Evolutionary conservation across 1,140 invertebrate genomes (phyloP).

Genomic region (Megalopta genalis): DNA sequence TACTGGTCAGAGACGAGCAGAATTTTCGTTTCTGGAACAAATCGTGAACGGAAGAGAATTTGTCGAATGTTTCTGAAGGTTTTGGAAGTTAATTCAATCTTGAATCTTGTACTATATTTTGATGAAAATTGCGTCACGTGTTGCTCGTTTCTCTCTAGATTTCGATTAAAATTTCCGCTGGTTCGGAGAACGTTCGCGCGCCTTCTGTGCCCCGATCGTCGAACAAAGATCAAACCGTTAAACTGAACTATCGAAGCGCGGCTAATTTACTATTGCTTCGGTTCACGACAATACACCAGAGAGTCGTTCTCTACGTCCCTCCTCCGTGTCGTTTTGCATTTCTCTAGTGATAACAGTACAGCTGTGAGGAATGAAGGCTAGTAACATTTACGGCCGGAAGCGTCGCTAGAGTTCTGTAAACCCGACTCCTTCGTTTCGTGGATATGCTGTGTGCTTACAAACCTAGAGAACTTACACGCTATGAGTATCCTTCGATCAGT

Average conservation of each 20-base stretch:
- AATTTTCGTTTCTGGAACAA: background rate
- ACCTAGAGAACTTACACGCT: constrained; percentile 60
- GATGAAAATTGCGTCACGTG: too few relatives aligned
- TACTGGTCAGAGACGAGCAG: background rate
- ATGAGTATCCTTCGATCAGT: constrained; percentile 55
- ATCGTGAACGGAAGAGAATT: too few relatives aligned
- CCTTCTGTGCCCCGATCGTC: background rate
- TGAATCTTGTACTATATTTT: too few relatives aligned
- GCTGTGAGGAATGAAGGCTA: constrained; percentile 49
- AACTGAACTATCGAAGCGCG: constrained; percentile 33
- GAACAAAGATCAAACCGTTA: background rate
- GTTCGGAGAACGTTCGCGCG: background rate
- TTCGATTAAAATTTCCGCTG: too few relatives aligned
- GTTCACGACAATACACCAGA: constrained; percentile 23
- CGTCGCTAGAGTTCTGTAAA: constrained; percentile 55
- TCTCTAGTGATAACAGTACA: constrained; percentile 19
- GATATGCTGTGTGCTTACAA: constrained; percentile 69
- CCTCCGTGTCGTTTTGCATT: background rate
- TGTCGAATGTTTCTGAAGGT: too few relatives aligned
- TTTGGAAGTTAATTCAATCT: too few relatives aligned
- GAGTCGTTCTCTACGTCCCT: background rate
- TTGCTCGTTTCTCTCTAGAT: too few relatives aligned
- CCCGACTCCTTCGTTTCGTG: constrained; percentile 55
- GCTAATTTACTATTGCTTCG: constrained; percentile 50
- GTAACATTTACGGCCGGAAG: constrained; percentile 63